A percentile compares a stretch with the other conserved stretches of the same genome.
phyloP scores from a whole-genome alignment of 2,888 invertebrate genomes.

The Nephrocerus scutellatus region DNA sequence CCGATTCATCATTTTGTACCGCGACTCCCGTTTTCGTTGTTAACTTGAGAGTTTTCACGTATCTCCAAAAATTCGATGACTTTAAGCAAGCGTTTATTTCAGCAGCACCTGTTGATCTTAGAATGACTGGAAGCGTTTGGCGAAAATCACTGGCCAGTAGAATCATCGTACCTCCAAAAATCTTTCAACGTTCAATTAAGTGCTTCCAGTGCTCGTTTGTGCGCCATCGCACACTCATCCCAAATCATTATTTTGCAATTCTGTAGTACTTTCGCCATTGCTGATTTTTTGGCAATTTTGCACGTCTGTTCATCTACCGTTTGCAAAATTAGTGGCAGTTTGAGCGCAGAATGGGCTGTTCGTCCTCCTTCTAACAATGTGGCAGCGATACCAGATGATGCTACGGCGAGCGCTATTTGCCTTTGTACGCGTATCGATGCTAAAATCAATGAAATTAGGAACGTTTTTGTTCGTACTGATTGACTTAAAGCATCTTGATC shows the following conservation, averaged over 20 bases:
- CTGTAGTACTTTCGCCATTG: no score
- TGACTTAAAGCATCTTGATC: conserved; percentile 9
- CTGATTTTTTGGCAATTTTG: conserved; percentile 19
- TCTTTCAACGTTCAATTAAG: no score
- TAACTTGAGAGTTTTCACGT: no score
- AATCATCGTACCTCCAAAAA: no score
- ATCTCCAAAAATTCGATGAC: no score
- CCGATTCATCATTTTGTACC: no score
- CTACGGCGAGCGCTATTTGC: conserved; percentile 13
- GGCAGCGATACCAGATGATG: conserved; percentile 17
- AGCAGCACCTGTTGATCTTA: no score
- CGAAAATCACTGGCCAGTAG: no score
- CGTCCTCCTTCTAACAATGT: conserved; percentile 14
- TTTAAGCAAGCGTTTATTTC: no score
- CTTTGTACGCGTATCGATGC: conserved; percentile 6
- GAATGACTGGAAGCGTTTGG: no score
- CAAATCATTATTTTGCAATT: conserved; percentile 16
- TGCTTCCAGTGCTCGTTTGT: conserved; percentile 18
- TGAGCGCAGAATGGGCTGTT: conserved; percentile 13
- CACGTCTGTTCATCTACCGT: conserved; percentile 13
- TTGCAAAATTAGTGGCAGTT: conserved; percentile 13
- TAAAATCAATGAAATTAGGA: conserved; percentile 7
- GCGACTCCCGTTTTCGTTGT: no score
- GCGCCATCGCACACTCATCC: conserved; percentile 35
- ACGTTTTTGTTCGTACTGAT: conserved; percentile 11